Base-by-base conservation (phyloP, 64 coral and sea anemone genomes). In the Stichodactyla mertensii region DNA sequence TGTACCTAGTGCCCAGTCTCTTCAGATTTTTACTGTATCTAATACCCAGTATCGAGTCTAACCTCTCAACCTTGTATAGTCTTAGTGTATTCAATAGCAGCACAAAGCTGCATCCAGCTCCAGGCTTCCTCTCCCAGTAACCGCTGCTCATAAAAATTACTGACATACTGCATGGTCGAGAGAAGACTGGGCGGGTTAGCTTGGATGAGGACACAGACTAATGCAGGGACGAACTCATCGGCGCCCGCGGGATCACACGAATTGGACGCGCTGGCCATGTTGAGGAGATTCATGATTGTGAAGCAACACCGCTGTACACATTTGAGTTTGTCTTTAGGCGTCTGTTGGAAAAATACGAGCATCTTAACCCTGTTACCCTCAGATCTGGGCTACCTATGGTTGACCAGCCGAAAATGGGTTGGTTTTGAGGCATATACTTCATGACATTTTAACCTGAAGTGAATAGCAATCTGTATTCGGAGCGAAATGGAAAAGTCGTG, bases 101-200 rank as follows among this genome's bases (percentile, higher is more conserved):
- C 93, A 88, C 96, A 98, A 51, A 98, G 93, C 82, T 98, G 96
- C 96, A 98, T 98, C 96, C 96, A 98, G 60, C 91, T 94, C 82
- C 91, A 98, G 10, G 93, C 93, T 61, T 98, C 92, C 55, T 99
- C 97, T 2, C 97, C 97, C 45, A 86, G 81, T 13, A 99, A 85
- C 19, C 86, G 82, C 77, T 90, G 80, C 8, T 86, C 90, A 58
- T 95, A 92, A 54, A 92, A 99, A 54, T 89, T 93, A 54, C 85
- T 99, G 26, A 99, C 86, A 36, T 95, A 99, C 31, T 99, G 92
- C 57, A 95, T 87, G 11, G 97, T 99, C 19, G 97, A 95, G 26
- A 99, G 93, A 22, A 99, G 92, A 54, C 90, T 91, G 5, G 90
- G 90, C 0, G 97, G 97, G 83, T 99, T 99, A 16, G 97, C 90